Conservation (phyloP, 2,113 vertebrate species). For the Hippocampus guttulatus region DNA sequence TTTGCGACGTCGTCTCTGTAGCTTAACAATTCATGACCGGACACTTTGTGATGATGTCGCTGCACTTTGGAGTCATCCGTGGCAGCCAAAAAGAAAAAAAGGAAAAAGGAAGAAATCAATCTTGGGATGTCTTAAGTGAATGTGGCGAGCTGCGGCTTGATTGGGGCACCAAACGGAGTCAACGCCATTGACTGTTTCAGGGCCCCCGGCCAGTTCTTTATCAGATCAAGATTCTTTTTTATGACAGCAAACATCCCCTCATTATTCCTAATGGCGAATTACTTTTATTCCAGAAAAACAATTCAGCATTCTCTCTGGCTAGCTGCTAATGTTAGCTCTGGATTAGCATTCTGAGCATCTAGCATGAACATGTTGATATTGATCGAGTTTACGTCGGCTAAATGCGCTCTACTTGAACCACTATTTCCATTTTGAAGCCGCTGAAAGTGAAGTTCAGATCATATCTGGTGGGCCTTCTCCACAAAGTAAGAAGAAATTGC, state of each 20-base stretch:
- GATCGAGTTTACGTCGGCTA: not conserved
- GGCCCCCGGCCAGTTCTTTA: conserved; percentile 67
- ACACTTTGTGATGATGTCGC: not conserved
- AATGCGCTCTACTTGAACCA: not conserved
- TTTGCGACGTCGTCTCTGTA: not conserved
- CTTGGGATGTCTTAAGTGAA: conserved; percentile 78
- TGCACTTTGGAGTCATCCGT: conserved; percentile 10
- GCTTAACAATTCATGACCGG: not conserved
- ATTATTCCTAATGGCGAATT: not conserved
- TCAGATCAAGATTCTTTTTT: too few relatives aligned
- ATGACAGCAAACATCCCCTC: not conserved
- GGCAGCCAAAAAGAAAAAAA: conserved; percentile 23
- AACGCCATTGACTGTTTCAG: conserved; percentile 76
- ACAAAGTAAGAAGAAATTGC: not conserved
- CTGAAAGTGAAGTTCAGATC: not conserved
- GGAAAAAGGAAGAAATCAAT: conserved; percentile 63
- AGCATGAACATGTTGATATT: not conserved
- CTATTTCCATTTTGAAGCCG: not conserved
- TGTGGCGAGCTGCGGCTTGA: conserved; percentile 77
- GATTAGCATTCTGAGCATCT: not conserved
- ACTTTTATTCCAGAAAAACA: not conserved
- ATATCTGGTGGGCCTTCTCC: not conserved
- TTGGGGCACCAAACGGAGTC: conserved; percentile 79
- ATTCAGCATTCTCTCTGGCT: not conserved
- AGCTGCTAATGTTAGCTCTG: not conserved